These are phyloP conservation scores for Drosophila sulfurigaster DNA, from an alignment of 1,140 invertebrate species.

Conservation along the genomic window DNA sequence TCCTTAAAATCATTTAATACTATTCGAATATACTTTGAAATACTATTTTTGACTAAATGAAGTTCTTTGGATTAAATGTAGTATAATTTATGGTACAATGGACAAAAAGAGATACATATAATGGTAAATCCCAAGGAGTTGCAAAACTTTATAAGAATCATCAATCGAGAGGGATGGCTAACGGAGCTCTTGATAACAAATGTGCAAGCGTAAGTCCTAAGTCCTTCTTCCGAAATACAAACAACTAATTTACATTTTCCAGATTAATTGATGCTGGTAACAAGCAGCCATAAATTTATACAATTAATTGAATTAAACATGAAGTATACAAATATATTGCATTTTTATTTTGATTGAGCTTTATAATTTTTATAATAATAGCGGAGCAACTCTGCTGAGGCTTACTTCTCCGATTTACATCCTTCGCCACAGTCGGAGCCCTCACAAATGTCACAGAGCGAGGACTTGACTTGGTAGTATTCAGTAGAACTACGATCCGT, in stretches of 20 bases:
- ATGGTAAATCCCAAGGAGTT: slow-evolving; percentile 46
- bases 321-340: slow-evolving; percentile 1
- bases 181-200: slow-evolving; percentile 46
- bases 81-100: slow-evolving; percentile 56
- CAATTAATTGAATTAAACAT: background rate
- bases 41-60: too few relatives aligned
- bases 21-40: too few relatives aligned
- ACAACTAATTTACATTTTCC: slow-evolving; percentile 4
- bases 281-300: background rate
- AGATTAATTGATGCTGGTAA: slow-evolving; percentile 14
- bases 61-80: background rate
- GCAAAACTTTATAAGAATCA: slow-evolving; percentile 14
- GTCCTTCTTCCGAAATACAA: background rate
- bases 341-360: slow-evolving; percentile 20
- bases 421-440: slow-evolving; percentile 88
- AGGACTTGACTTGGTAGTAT: slow-evolving; percentile 90
- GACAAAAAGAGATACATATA: slow-evolving; percentile 19
- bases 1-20: background rate
- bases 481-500: slow-evolving; percentile 89
- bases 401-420: slow-evolving; percentile 66
- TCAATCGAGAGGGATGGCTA: slow-evolving; percentile 10
- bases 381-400: background rate
- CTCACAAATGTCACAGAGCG: slow-evolving; percentile 92
- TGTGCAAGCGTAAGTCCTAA: slow-evolving; percentile 55
- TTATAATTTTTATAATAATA: background rate